Evolutionary conservation across 1,140 invertebrate genomes (phyloP), one percentile per base, ranked within the genome.

Genomic region (Drosophila bocki): DNA sequence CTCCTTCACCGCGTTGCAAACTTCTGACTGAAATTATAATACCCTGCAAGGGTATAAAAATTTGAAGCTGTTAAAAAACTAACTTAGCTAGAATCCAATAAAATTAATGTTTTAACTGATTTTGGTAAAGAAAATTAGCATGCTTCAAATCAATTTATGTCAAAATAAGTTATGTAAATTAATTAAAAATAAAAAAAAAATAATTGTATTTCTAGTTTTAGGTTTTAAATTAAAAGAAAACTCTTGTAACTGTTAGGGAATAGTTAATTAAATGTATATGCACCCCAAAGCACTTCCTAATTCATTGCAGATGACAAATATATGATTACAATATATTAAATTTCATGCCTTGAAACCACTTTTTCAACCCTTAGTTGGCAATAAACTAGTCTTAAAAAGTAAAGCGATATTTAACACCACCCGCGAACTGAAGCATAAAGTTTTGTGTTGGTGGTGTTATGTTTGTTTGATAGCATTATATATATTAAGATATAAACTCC

Each of bases 321-420:
- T 19, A 8, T 37, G 53, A 15, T 57, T 41, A 41, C 15, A 57
- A 39, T 6, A 54, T 57, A 57, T 57, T 26, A 57, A 41, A 26
- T 57, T 57, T 26, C 54, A 41, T 12, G 6, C 11, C 9, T 57
- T 39, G 3, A 0, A 0, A 37, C 1, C 7, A 54, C 33, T 54
- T 54, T 57, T 41, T 7, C 22, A 41, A 26, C 35, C 54, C 54
- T 9, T 26, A 57, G 6, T 26, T 39, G 17, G 8, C 1, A 7
- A 3, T 12, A 39, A 39, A 39, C 19, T 22, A 19, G 53, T n/a
- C 5, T 56, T 39, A 7, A 17, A 44, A 56, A 12, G 12, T 3
- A 35, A 17, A 17, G 8, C 5, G 29, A 56, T 19, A 62, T 35
- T 53, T 29, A 12, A 35, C 8, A 26, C 47, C 15, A 12, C 12